These are phyloP conservation scores for Papilio polytes DNA, from an alignment of 1,140 invertebrate species.

Conservation along the genomic window DNA sequence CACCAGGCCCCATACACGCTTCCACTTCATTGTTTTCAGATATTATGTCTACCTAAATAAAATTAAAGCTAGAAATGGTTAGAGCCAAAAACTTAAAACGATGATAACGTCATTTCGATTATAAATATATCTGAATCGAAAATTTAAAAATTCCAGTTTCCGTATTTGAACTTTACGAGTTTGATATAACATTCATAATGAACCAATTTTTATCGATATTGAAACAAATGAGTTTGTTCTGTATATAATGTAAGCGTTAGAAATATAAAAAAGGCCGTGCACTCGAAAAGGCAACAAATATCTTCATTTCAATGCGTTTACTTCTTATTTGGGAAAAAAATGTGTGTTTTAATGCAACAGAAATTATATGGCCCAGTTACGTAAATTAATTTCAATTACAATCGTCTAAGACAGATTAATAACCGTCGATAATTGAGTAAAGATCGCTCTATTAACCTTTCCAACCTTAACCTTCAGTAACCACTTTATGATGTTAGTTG, in stretches of 20 bases:
- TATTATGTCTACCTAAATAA: constrained; percentile 70
- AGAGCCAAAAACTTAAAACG: no score
- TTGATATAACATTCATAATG: neutral
- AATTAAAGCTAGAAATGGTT: no score
- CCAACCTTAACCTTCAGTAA: neutral
- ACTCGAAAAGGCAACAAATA: no score
- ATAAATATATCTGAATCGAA: no score
- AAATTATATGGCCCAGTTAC: neutral
- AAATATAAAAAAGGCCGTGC: neutral
- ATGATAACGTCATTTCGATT: no score
- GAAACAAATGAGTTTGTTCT: neutral
- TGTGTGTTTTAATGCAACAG: neutral
- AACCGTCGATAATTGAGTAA: neutral
- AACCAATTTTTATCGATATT: neutral
- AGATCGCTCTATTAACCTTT: constrained; percentile 17
- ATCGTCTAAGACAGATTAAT: neutral
- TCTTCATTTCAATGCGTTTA: neutral
- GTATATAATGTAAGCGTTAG: neutral
- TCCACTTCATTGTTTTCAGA: constrained; percentile 74
- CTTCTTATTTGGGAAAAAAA: neutral
- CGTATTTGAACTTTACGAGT: constrained; percentile 24
- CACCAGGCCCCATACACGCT: constrained; percentile 77
- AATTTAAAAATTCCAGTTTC: no score
- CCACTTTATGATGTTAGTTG: neutral
- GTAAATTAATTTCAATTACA: neutral